phyloP scores from a whole-genome alignment of 2,113 vertebrate species.

The Oryzias woworae region DNA sequence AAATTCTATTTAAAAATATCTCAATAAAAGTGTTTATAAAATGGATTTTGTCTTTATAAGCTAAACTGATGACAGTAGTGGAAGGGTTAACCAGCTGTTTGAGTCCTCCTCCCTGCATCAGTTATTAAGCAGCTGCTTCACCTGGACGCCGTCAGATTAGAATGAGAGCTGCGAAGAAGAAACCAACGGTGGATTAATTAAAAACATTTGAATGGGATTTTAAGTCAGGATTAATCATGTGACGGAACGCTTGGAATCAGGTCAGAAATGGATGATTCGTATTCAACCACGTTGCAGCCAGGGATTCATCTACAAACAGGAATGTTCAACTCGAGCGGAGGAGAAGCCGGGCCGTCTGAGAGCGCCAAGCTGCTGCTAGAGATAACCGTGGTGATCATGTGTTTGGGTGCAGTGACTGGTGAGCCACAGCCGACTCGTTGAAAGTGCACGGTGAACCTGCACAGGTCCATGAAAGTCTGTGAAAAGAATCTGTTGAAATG shows the following conservation, averaged over 20 bases:
- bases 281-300: neutral
- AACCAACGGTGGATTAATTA: neutral
- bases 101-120: conserved; percentile 8
- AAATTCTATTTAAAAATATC: too few relatives aligned
- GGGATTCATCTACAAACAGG: conserved; percentile 10
- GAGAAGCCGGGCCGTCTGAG: neutral
- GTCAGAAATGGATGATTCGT: conserved; percentile 41
- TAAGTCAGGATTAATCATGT: conserved; percentile 6
- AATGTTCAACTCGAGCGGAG: conserved; percentile 22
- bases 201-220: neutral
- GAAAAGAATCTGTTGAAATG: neutral
- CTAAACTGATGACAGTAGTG: neutral
- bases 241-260: neutral
- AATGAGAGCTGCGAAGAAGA: conserved; percentile 9
- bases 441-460: neutral
- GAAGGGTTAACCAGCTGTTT: conserved; percentile 35
- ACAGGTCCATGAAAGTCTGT: too few relatives aligned
- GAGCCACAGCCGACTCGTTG: neutral
- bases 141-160: conserved; percentile 26
- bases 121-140: conserved; percentile 24
- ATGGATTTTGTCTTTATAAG: neutral
- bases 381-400: conserved; percentile 77
- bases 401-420: conserved; percentile 76
- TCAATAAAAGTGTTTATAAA: too few relatives aligned
- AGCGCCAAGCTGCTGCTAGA: conserved; percentile 65